A percentile compares a stretch with the other conserved stretches of the same genome.
These are phyloP conservation scores for Hydra vulgaris DNA, from an alignment of 30 jellyfish, hydroid and myxozoan genomes.

Conservation along the genomic window DNA sequence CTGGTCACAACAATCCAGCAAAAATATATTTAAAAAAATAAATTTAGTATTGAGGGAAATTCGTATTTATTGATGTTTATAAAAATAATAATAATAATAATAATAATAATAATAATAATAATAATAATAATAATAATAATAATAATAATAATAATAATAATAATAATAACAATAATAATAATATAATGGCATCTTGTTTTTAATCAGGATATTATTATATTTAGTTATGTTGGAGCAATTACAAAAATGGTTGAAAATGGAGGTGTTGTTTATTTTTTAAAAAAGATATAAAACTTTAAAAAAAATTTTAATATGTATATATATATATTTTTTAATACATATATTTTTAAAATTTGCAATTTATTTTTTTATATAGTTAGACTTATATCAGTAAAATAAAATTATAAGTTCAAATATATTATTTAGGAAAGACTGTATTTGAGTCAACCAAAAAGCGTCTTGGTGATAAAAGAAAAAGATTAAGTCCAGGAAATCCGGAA, in stretches of 20 bases:
- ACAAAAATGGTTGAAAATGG: constrained; percentile 37
- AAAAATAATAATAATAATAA: no score
- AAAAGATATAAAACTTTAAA: no score
- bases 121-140: no score
- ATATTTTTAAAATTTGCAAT: neutral
- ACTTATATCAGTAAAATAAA: neutral
- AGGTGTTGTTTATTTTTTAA: constrained; percentile 32
- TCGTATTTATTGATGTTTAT: no score
- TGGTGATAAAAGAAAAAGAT: constrained; percentile 76
- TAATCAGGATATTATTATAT: neutral
- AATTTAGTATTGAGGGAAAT: no score
- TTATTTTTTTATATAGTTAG: neutral
- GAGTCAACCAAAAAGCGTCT: constrained; percentile 63
- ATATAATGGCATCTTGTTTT: no score
- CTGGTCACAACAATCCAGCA: no score
- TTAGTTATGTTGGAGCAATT: constrained; percentile 61
- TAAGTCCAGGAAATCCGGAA: constrained; percentile 73
- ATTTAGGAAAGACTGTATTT: constrained; percentile 67
- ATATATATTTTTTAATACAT: no score
- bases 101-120: no score
- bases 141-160: no score
- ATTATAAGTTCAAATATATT: neutral
- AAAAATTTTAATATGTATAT: neutral
- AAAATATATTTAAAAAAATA: no score
- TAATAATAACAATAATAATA: no score